Evolutionary conservation across 2,797 vertebrate genomes (phyloP), one percentile per base, ranked within the genome.

Genomic region (Diplodus sargus): DNA sequence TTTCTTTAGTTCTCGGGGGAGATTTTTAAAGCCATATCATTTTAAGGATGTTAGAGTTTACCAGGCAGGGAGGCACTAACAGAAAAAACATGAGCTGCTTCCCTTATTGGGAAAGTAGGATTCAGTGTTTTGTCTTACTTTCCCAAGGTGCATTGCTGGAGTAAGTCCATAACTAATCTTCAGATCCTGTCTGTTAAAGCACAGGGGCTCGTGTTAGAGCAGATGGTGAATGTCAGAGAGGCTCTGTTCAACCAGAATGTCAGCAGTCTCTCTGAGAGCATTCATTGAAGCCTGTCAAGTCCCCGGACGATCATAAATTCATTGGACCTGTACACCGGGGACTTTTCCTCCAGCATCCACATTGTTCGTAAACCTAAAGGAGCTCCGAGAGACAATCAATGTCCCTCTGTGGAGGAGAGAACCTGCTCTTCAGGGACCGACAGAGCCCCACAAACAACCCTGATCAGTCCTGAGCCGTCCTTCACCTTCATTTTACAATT

Each of bases 361-460:
- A 20, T 62, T 52, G 56, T 76, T 43, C 20, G 23, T 63, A 56
- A 78, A 61, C 45, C 64, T 61, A 10, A 78, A 81, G 69, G 15
- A 78, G 58, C 72, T 74, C 48, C 43, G 30, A 67, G 54, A 81
- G 45, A 57, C 48, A 70, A 87, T 83, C 70, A 63, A 70, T 76
- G 65, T n/a, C 25, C 34, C 25, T 65, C 34, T 53, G 43, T 69
- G 73, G 64, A 76, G 34, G 14, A 67, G 51, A 71, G 57, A 57
- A 61, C 45, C 28, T 42, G 39, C 49, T 43, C 61, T 72, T 30
- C 23, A 49, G 77, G 58, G 77, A 70, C 53, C 25, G 11, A 9
- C 42, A 39, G 58, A 45, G 18, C 58, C 5, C 28, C 57, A 56
- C 47, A 63, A 73, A 67, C 34, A 65, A 71, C 57, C 56, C 64